phyloP scores from a whole-genome alignment of 2,888 invertebrate species.

The Caenorhabditis macrosperma region DNA sequence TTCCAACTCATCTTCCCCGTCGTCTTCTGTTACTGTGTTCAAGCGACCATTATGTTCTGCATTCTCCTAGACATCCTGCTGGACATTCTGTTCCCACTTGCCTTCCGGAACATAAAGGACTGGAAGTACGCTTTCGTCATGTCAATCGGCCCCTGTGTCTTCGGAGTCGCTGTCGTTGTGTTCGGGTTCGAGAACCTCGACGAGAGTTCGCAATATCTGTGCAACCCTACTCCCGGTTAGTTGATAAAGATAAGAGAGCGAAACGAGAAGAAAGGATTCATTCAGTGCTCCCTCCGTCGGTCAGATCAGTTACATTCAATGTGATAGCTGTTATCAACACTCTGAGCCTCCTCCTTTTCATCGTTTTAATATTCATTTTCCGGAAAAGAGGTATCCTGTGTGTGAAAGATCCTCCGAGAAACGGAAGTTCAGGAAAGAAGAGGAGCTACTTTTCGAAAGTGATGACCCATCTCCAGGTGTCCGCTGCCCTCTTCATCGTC shows the following conservation, averaged over 20 bases:
- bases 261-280: background rate
- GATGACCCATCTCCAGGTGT: constrained; percentile 35
- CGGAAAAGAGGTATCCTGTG: constrained; percentile 19
- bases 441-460: constrained; percentile 19
- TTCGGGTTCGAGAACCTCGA: constrained; percentile 3
- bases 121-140: constrained; percentile 30
- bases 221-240: constrained; percentile 13
- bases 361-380: constrained; percentile 9
- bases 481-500: constrained; percentile 29
- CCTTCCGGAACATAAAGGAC: background rate
- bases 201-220: background rate
- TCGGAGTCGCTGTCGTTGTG: background rate
- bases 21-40: constrained; percentile 37
- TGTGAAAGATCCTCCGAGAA: no score
- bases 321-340: constrained; percentile 10
- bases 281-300: background rate
- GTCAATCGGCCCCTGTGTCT: constrained; percentile 3
- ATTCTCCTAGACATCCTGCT: constrained; percentile 30
- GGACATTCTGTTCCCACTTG: no score
- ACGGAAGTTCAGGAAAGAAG: constrained; percentile 19
- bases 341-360: background rate
- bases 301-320: background rate
- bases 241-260: background rate
- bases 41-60: constrained; percentile 35
- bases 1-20: constrained; percentile 11